phyloP scores from a whole-genome alignment of 2,113 vertebrate genomes.

The Hippocampus mohnikei region DNA sequence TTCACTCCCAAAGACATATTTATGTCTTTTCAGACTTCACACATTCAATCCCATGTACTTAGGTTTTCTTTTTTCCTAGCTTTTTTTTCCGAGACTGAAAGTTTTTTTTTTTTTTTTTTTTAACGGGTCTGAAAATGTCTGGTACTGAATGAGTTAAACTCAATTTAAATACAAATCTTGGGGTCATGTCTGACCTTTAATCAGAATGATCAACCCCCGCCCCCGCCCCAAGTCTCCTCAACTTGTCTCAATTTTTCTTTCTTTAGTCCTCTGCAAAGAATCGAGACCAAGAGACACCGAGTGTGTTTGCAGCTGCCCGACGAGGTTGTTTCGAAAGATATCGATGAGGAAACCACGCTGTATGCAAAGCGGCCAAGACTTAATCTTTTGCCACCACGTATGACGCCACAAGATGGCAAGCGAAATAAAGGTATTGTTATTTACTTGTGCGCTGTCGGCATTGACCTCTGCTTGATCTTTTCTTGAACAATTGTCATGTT shows the following conservation, averaged over 20 bases:
- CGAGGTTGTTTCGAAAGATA: constrained; percentile 85
- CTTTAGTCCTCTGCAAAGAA: constrained; percentile 84
- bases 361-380: constrained; percentile 69
- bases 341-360: constrained; percentile 60
- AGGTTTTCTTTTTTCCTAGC: too few species aligned
- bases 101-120: too few species aligned
- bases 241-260: constrained; percentile 29
- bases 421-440: constrained; percentile 54
- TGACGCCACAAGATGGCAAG: constrained; percentile 42
- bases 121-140: too few species aligned
- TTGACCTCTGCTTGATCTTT: background rate
- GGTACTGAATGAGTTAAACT: too few species aligned
- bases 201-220: background rate
- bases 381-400: constrained; percentile 49
- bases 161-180: too few species aligned
- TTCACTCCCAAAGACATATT: too few species aligned
- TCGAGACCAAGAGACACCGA: constrained; percentile 92
- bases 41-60: too few species aligned
- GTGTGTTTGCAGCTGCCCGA: constrained; percentile 91
- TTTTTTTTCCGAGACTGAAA: too few species aligned
- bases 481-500: background rate
- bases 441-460: background rate
- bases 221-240: background rate
- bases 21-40: too few species aligned
- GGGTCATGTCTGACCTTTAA: background rate